Conservation (phyloP, 2,797 vertebrate genomes). For the Xenopus petersii region DNA sequence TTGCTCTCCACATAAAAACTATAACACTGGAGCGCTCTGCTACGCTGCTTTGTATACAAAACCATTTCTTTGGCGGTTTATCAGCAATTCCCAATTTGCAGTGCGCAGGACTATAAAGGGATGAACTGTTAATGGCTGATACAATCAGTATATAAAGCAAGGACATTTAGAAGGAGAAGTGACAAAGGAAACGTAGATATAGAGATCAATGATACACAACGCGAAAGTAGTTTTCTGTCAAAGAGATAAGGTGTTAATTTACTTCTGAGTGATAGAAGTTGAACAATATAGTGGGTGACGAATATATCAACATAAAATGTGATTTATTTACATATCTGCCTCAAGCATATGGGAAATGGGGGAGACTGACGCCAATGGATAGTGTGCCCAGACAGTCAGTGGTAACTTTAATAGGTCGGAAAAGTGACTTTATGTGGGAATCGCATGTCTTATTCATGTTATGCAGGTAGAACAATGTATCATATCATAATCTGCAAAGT, state of each 20-base stretch:
- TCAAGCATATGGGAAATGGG: background rate
- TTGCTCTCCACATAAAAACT: no score
- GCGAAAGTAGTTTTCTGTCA: background rate
- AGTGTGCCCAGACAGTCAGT: no score
- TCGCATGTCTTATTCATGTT: no score
- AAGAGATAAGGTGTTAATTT: slow-evolving; percentile 12
- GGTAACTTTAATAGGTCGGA: no score
- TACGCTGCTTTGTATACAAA: background rate
- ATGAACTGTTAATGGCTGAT: slow-evolving; percentile 12
- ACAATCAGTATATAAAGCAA: slow-evolving; percentile 10
- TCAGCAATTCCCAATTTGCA: background rate
- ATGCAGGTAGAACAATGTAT: no score
- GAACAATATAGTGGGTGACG: background rate
- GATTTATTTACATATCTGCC: slow-evolving; percentile 8
- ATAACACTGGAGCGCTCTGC: background rate
- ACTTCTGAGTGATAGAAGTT: background rate
- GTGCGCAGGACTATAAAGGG: background rate
- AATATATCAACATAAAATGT: background rate
- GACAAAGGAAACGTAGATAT: background rate
- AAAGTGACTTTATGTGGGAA: no score
- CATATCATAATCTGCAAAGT: no score
- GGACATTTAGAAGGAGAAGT: slow-evolving; percentile 7
- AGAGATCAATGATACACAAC: slow-evolving; percentile 3
- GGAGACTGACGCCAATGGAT: no score
- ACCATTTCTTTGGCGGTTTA: background rate